Percentiles rank a stretch among this genome's conserved stretches.
Conservation (phyloP, 2,888 invertebrate genomes). For the Lasioglossum figueresi region DNA sequence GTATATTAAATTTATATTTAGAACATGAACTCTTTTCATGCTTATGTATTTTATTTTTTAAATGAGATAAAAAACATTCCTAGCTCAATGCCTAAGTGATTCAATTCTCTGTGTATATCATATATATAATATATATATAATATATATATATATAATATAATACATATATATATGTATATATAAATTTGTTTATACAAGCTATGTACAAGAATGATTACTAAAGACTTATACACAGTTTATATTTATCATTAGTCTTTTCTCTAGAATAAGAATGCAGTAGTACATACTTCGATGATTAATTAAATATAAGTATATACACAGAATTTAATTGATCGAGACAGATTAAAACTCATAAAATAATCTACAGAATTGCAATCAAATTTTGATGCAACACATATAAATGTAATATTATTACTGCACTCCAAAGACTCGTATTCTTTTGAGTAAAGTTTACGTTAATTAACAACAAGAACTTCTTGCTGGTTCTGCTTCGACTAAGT, state of each 20-base stretch:
- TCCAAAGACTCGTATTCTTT: slow-evolving; percentile 38
- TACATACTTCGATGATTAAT: slow-evolving; percentile 30
- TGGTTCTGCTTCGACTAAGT: slow-evolving; percentile 94
- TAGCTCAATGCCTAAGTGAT: slow-evolving; percentile 48
- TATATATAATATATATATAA: too few species aligned
- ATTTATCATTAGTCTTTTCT: slow-evolving; percentile 54
- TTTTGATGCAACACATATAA: slow-evolving; percentile 15
- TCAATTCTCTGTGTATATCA: slow-evolving; percentile 40
- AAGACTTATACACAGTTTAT: slow-evolving; percentile 59
- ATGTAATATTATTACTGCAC: slow-evolving; percentile 58
- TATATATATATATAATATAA: not conserved
- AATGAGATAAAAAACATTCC: slow-evolving; percentile 63
- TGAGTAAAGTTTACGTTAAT: slow-evolving; percentile 43
- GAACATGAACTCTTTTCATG: slow-evolving; percentile 42
- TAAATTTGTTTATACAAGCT: slow-evolving; percentile 69
- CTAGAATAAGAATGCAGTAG: slow-evolving; percentile 66
- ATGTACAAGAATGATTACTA: slow-evolving; percentile 72
- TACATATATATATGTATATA: slow-evolving; percentile 35
- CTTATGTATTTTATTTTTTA: slow-evolving; percentile 48
- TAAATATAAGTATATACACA: slow-evolving; percentile 6
- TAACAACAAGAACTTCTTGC: slow-evolving; percentile 95
- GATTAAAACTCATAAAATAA: slow-evolving; percentile 12
- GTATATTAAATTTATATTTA: slow-evolving; percentile 42
- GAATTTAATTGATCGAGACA: slow-evolving; percentile 10
- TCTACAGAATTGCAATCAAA: slow-evolving; percentile 16